These are phyloP conservation scores for Anthonomus grandis DNA, from an alignment of 1,140 invertebrate species.

Conservation along the genomic window DNA sequence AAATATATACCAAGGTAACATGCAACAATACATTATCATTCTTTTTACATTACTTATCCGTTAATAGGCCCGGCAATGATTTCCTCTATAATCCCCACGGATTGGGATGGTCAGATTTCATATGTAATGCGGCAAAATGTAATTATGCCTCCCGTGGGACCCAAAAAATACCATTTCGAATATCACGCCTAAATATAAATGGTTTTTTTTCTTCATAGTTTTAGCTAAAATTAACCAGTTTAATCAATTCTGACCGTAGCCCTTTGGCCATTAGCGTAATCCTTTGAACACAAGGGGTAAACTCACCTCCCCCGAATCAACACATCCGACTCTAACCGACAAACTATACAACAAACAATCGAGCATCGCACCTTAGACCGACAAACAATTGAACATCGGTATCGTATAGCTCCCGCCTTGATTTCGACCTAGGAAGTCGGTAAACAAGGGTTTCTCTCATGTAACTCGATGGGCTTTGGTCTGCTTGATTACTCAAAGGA, in stretches of 20 bases:
- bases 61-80: no score
- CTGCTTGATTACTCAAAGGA: slow-evolving; percentile 16
- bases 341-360: slow-evolving; percentile 14
- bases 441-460: slow-evolving; percentile 6
- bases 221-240: background rate
- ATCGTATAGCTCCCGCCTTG: slow-evolving; percentile 3
- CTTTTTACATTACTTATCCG: no score
- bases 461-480: slow-evolving; percentile 1
- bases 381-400: slow-evolving; percentile 12
- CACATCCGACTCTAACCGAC: slow-evolving; percentile 1
- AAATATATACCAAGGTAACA: background rate
- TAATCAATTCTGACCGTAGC: background rate
- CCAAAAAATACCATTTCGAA: background rate
- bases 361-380: slow-evolving; percentile 10
- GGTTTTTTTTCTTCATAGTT: background rate
- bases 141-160: no score
- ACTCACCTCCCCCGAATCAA: slow-evolving; percentile 2
- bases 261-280: background rate
- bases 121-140: no score
- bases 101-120: no score
- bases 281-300: background rate
- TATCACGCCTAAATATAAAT: background rate
- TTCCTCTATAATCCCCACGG: no score
- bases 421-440: slow-evolving; percentile 9
- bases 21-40: no score